Conservation (phyloP, 2,113 vertebrate species). For the Sula dactylatra region DNA sequence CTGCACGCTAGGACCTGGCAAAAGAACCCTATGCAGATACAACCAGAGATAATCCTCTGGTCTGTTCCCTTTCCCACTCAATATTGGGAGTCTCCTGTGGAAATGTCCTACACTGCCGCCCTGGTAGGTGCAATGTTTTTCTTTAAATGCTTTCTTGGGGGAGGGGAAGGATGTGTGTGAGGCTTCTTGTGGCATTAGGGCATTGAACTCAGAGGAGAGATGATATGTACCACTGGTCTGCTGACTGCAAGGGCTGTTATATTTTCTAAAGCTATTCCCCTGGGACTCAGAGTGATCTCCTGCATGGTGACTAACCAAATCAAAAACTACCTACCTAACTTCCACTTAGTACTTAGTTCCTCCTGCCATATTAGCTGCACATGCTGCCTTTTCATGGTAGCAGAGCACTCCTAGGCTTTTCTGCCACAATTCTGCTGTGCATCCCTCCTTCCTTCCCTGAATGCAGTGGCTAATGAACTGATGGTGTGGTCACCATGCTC, state of each 20-base stretch:
- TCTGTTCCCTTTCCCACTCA: neutral
- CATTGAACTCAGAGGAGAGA: neutral
- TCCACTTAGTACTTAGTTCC: neutral
- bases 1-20: neutral
- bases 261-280: neutral
- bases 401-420: neutral
- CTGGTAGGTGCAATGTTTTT: neutral
- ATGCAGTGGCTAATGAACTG: neutral
- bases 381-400: accelerated
- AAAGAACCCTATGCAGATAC: neutral
- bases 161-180: neutral
- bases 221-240: neutral
- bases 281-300: neutral
- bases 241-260: neutral
- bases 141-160: neutral
- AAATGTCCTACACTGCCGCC: neutral
- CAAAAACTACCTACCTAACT: neutral
- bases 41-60: neutral
- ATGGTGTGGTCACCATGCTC: neutral
- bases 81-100: neutral
- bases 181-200: neutral
- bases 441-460: neutral
- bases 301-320: neutral
- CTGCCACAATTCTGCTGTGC: neutral
- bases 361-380: accelerated